A percentile compares a stretch with the other conserved stretches of the same genome.
Evolutionary conservation across 2,113 vertebrate species (phyloP).

Genomic region (Etheostoma spectabile): DNA sequence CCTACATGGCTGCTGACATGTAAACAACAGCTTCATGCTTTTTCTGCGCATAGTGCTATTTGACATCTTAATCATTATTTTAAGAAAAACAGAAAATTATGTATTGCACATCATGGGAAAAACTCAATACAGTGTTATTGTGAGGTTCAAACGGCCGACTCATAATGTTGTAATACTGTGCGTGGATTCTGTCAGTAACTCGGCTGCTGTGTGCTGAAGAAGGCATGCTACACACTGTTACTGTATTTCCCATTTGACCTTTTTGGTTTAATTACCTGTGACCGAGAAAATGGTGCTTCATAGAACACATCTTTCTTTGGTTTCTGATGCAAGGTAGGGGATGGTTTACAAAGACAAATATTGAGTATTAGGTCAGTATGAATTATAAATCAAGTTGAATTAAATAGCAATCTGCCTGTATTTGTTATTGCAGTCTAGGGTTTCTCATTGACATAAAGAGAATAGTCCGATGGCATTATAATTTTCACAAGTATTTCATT

Average conservation of each 20-base stretch:
- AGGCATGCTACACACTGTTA: background rate
- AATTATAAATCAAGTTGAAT: constrained; percentile 40
- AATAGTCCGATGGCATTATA: background rate
- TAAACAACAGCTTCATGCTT: constrained; percentile 56
- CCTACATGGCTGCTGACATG: constrained; percentile 57
- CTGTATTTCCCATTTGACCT: constrained; percentile 28
- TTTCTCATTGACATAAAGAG: constrained; percentile 31
- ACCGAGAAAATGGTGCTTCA: constrained; percentile 17
- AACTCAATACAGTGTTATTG: constrained; percentile 1
- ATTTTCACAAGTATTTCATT: background rate
- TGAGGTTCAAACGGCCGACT: background rate
- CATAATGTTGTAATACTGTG: background rate
- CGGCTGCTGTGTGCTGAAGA: background rate
- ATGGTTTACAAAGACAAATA: background rate
- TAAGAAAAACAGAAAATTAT: constrained; percentile 41
- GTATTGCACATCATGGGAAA: background rate
- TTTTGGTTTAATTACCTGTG: constrained; percentile 46
- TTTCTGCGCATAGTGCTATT: constrained; percentile 14
- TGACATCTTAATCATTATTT: constrained; percentile 58
- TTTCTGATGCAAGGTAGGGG: background rate
- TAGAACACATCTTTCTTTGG: background rate
- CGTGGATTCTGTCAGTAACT: background rate
- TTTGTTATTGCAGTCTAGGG: constrained; percentile 14
- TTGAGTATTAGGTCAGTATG: background rate
- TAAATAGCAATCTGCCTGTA: constrained; percentile 25